Conservation (phyloP, 2,888 invertebrate genomes). For the Noctua janthe region DNA sequence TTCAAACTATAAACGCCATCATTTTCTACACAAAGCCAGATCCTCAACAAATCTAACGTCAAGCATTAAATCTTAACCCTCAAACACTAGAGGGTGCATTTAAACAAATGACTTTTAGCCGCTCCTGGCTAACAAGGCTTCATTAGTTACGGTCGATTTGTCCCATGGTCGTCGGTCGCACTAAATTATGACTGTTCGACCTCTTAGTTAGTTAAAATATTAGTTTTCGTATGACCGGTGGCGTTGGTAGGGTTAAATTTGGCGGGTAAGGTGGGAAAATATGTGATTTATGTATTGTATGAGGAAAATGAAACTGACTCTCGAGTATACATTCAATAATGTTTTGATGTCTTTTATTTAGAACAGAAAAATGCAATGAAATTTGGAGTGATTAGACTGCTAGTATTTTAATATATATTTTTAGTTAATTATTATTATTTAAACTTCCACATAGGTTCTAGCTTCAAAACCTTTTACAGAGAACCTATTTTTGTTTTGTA, state of each 20-base stretch:
- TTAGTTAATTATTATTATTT: neutral
- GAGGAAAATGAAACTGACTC: neutral
- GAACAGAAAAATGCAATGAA: neutral
- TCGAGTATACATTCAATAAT: too few relatives aligned
- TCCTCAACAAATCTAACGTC: constrained; percentile 44
- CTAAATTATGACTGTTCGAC: constrained; percentile 79
- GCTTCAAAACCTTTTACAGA: neutral
- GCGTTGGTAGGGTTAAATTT: constrained; percentile 67
- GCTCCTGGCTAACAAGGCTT: constrained; percentile 60
- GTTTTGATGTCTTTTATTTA: neutral
- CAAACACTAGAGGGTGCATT: constrained; percentile 55
- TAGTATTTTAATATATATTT: neutral
- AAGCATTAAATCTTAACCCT: constrained; percentile 63
- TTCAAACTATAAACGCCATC: neutral
- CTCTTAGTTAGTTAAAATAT: constrained; percentile 82
- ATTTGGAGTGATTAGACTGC: neutral
- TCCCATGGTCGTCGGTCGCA: constrained; percentile 76
- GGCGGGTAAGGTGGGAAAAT: neutral
- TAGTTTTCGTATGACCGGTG: constrained; percentile 76
- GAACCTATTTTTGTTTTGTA: too few relatives aligned
- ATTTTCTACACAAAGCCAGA: constrained; percentile 24
- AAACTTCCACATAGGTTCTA: neutral
- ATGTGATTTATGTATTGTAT: neutral
- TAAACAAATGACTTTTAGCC: constrained; percentile 64
- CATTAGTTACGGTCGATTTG: constrained; percentile 86